These are phyloP conservation scores for Poicephalus gulielmi DNA, from an alignment of 2,113 vertebrate genomes.

Conservation along the genomic window DNA sequence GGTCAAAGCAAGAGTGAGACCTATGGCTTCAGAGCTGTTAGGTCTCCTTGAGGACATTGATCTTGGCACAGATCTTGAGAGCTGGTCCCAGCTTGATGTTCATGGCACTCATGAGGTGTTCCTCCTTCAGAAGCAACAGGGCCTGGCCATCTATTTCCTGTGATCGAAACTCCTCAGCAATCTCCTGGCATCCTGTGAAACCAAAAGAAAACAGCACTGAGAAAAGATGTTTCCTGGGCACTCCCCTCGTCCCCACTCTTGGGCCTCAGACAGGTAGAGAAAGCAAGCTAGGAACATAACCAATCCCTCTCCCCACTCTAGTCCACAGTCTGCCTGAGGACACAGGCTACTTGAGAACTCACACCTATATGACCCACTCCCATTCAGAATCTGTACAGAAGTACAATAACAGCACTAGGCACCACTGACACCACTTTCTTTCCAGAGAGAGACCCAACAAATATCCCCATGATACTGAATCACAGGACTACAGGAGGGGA, in stretches of 20 bases:
- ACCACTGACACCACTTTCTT: not conserved
- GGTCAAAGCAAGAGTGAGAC: not conserved
- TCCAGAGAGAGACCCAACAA: not conserved
- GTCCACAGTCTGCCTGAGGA: not conserved
- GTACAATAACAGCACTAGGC: not conserved
- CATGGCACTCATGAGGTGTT: slow-evolving; percentile 98
- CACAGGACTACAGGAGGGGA: not conserved
- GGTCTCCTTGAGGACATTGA: slow-evolving; percentile 93
- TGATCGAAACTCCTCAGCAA: slow-evolving; percentile 92
- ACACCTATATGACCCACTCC: not conserved
- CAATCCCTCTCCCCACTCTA: not conserved
- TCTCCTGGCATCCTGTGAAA: slow-evolving; percentile 91
- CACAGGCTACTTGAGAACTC: not conserved
- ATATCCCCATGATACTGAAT: not conserved
- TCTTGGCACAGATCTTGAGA: slow-evolving; percentile 98
- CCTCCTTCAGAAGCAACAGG: slow-evolving; percentile 92
- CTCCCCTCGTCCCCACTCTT: not conserved
- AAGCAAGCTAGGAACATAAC: not conserved
- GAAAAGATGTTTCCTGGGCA: not conserved
- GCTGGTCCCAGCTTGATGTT: slow-evolving; percentile 98
- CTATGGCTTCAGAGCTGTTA: slow-evolving; percentile 57
- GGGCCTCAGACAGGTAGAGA: not conserved
- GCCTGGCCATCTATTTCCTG: slow-evolving; percentile 99
- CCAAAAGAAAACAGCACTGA: not conserved
- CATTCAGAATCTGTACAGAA: not conserved